phyloP scores from a whole-genome alignment of 2,113 vertebrate species.

The Varanus komodoensis region DNA sequence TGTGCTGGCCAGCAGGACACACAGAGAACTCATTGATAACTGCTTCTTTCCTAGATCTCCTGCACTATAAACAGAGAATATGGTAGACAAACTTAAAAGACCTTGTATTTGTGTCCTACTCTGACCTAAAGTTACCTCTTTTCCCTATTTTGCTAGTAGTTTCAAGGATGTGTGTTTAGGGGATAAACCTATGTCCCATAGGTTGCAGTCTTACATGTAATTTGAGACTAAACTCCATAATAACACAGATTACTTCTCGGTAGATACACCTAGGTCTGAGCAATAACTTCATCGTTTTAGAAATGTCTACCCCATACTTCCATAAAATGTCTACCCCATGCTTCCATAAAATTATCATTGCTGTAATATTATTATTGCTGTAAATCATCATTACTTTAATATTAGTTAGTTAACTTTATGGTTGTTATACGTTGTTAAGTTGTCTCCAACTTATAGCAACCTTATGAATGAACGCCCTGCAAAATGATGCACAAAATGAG shows the following conservation, averaged over 20 bases:
- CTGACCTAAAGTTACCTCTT: not conserved
- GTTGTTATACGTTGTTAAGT: too few relatives aligned
- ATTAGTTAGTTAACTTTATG: not conserved
- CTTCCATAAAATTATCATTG: not conserved
- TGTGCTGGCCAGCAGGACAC: not conserved
- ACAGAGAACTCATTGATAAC: not conserved
- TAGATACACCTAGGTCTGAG: not conserved
- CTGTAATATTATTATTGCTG: not conserved
- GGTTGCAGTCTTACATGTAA: not conserved
- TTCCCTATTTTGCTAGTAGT: not conserved
- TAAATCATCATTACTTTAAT: too few relatives aligned
- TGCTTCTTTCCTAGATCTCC: not conserved
- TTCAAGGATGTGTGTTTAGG: not conserved
- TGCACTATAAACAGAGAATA: not conserved
- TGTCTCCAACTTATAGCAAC: too few relatives aligned
- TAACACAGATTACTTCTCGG: not conserved
- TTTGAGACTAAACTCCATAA: not conserved
- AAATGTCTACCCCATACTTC: not conserved
- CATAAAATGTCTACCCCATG: not conserved
- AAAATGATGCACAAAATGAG: too few relatives aligned
- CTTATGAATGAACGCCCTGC: too few relatives aligned
- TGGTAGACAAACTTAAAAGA: too few relatives aligned
- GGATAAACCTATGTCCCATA: not conserved
- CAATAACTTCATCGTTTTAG: not conserved
- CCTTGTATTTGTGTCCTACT: not conserved